Base-by-base conservation (phyloP, 2,113 vertebrate species). In the Myotis lucifugus region DNA sequence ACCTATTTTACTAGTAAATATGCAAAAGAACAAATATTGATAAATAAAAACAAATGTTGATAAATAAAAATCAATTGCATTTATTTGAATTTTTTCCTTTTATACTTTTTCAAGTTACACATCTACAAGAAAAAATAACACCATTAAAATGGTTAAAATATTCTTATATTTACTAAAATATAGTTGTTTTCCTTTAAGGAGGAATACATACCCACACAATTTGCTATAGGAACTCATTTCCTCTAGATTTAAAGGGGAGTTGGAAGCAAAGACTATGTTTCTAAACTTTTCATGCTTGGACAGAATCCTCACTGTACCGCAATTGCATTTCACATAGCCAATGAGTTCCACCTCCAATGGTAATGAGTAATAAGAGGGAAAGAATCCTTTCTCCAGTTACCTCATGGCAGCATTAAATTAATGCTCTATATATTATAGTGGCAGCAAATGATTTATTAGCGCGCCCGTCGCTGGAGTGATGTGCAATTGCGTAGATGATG, bases 391-490 rank as follows among this genome's bases (percentile, higher is more conserved):
- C 76, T 95, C 74, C 64, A 37, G 27, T 84, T 95, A 90, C 77
- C 61, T 96, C 61, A 59, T 59, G 61, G 81, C 48, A 93, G 91
- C 93, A 94, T 95, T 97, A 96, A 97, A 86, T 83, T 95, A 98
- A 97, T 95, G 69, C 67, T 95, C 94, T 88, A 54, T 91, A 66
- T 86, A 40, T 92, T 91, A 95, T 25, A 94, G 83, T 74, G 97
- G 50, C 95, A 96, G 94, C 74, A 89, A 79, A 94, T 46, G 21
- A 98, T 97, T 79, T 87, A 97, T 98, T 96, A 95, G 69, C 52
- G 40, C 37, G 40, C 27, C 64, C 61, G 0, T 92, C 94, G 59
- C 91, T 59, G 46, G 96, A 95, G 61, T 74, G 94, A 97, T 93
- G 86, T 89, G 93, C 84, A 95, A 70, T 72, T 97, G 46, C 94